A percentile compares a stretch with the other conserved stretches of the same genome.
phyloP scores from a whole-genome alignment of 2,113 vertebrate species.

The Tylochromis polylepis region DNA sequence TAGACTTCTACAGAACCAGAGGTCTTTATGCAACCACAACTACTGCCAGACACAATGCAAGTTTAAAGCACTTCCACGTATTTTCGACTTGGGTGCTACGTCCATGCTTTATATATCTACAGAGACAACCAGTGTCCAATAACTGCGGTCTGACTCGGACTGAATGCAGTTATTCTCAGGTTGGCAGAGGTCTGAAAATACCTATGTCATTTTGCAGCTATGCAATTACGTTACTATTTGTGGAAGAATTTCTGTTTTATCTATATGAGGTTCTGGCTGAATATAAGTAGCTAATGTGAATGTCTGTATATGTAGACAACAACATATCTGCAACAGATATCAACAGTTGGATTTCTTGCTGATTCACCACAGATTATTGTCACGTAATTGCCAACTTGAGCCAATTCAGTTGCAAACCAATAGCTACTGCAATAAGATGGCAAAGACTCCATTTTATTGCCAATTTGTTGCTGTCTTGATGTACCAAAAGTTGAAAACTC shows the following conservation, averaged over 20 bases:
- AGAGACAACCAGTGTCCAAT: neutral
- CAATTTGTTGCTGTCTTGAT: neutral
- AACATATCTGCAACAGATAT: neutral
- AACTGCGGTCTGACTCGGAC: neutral
- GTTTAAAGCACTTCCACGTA: rapidly evolving
- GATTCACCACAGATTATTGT: neutral
- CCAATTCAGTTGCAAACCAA: rapidly evolving
- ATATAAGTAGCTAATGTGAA: neutral
- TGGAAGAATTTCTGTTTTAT: neutral
- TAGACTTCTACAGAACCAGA: neutral
- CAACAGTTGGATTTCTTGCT: neutral
- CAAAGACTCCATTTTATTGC: neutral
- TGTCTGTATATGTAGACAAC: neutral
- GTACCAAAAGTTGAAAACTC: neutral
- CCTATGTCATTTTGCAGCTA: neutral
- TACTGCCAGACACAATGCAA: neutral
- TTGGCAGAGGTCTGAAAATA: neutral
- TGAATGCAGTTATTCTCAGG: neutral
- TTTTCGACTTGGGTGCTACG: neutral
- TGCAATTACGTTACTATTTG: neutral
- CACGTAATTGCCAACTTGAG: neutral
- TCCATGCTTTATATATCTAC: neutral
- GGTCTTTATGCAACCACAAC: neutral
- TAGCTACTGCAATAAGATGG: neutral
- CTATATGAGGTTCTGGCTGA: neutral